Conservation (phyloP, 2,797 vertebrate species). For the Ptychadena robeensis region DNA sequence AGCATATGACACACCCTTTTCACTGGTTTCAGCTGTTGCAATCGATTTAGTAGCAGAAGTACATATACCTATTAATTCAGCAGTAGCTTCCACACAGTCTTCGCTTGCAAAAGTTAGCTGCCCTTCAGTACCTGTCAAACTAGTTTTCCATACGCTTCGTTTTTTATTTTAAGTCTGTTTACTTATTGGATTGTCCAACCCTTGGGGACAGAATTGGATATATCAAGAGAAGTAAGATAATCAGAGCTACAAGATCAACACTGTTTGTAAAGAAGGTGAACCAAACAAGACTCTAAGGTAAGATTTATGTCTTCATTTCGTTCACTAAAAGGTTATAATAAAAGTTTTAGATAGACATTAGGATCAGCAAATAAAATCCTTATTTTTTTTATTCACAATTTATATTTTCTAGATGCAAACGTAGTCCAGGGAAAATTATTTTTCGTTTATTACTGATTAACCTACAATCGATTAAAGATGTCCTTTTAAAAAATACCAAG, state of each 20-base stretch:
- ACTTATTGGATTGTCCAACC: slow-evolving; percentile 7
- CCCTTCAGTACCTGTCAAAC: background rate
- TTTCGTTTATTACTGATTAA: too few species aligned
- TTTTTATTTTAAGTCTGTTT: background rate
- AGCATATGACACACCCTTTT: background rate
- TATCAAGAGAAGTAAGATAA: background rate
- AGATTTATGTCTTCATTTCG: background rate
- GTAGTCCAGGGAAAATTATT: background rate
- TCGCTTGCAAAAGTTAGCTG: background rate
- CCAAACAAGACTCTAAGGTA: background rate
- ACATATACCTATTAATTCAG: background rate
- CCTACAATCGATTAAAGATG: too few species aligned
- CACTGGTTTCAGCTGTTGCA: background rate
- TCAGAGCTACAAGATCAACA: background rate
- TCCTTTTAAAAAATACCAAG: too few species aligned
- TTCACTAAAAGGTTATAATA: background rate
- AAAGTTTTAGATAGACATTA: background rate
- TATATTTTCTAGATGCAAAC: background rate
- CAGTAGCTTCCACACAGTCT: background rate
- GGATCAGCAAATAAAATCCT: background rate
- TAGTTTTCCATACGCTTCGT: background rate
- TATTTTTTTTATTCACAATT: background rate
- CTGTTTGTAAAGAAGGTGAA: background rate
- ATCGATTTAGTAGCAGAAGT: background rate
- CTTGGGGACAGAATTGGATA: background rate